Conservation (phyloP, 2,113 vertebrate genomes). For the Phrynocephalus versicolor region DNA sequence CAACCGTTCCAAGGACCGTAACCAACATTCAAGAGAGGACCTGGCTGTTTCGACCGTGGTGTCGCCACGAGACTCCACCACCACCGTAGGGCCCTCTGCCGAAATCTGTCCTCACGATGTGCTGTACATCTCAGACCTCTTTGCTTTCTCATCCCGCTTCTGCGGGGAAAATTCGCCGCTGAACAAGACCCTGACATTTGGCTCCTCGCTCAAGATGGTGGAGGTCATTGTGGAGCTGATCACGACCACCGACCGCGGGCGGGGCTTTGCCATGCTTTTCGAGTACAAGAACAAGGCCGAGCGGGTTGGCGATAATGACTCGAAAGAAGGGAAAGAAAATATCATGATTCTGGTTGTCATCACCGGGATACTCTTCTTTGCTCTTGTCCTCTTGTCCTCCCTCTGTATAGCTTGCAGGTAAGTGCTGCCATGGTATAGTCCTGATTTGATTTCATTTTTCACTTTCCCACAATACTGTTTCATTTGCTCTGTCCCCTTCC, state of each 20-base stretch:
- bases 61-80: conserved; percentile 54
- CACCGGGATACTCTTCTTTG: conserved; percentile 78
- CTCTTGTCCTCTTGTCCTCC: conserved; percentile 75
- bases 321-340: conserved; percentile 63
- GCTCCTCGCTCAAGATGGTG: conserved; percentile 87
- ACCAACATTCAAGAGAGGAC: conserved; percentile 28
- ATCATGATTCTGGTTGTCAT: conserved; percentile 74
- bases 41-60: conserved; percentile 45
- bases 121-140: conserved; percentile 89
- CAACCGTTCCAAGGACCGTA: not conserved
- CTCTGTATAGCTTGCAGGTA: conserved; percentile 82
- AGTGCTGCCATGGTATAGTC: conserved; percentile 22
- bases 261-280: conserved; percentile 89
- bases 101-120: conserved; percentile 90
- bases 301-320: conserved; percentile 1
- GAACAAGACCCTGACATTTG: conserved; percentile 86
- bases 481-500: too few relatives aligned
- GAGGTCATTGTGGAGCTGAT: conserved; percentile 94
- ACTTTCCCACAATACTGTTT: too few relatives aligned
- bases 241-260: conserved; percentile 87
- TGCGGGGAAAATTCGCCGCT: conserved; percentile 86
- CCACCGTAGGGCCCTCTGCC: conserved; percentile 72
- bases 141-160: conserved; percentile 89
- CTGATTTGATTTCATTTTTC: not conserved
- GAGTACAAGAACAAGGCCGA: conserved; percentile 81